Evolutionary conservation across 2,113 vertebrate genomes (phyloP), one percentile per base, ranked within the genome.

Genomic region (Athene cunicularia): DNA sequence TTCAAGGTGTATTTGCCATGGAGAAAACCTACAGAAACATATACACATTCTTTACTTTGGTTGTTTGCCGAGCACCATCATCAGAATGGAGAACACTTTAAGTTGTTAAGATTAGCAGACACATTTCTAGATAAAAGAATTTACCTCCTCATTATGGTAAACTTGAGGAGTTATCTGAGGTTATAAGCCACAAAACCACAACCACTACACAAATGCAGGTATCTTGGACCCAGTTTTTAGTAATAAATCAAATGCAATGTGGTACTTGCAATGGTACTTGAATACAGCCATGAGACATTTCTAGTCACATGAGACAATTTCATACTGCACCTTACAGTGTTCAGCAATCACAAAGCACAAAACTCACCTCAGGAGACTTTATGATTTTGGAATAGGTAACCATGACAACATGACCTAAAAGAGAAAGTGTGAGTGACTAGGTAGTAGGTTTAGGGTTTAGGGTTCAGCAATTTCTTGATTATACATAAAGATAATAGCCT

Each of bases 131-230:
- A 93, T 87, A 89, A 87, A 91, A 89, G 9, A 76, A 94, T 83
- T 76, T 71, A 92, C 33, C 23, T 82, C 71, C 41, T 86, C 53
- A 62, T 93, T 93, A 58, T 2, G 6, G 62, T 72, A 80, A 92
- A 55, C 27, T 19, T 60, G 35, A 90, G 82, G 56, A 92, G 82
- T 66, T 92, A 86, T 90, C 75, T 83, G 75, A 95, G 73, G 56
- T 90, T 96, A 75, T 63, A 95, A 95, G 52, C 76, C 88, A 81
- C 73, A 92, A 95, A 95, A 94, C 83, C 64, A 84, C 76, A 95
- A 84, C 13, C 24, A 23, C 49, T 68, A 49, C 17, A 50, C 12
- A 39, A 89, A 89, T 39, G 35, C 3, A 2, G 9, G 17, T 67
- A 60, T 75, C 76, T 43, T 72, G 45, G 59, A 32, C 27, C 27